Evolutionary conservation across 2,888 invertebrate genomes (phyloP).

Genomic region (Hyalella azteca): DNA sequence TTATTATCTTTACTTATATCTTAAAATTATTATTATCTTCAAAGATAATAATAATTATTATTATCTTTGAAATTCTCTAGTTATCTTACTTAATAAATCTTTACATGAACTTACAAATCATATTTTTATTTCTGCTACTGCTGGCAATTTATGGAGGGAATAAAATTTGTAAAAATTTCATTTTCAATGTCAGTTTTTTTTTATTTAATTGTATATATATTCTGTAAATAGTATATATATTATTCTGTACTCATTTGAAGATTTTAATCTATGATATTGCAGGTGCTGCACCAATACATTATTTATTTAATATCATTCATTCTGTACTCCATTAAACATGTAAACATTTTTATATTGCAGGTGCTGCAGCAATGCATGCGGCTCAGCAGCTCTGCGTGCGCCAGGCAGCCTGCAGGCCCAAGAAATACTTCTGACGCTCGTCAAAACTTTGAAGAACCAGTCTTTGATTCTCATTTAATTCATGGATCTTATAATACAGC

Average conservation of each 20-base stretch:
- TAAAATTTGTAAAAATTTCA: no score
- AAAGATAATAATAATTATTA: no score
- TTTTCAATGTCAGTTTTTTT: no score
- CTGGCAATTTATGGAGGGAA: no score
- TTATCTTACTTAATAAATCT: no score
- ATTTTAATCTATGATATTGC: background rate
- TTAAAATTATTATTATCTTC: no score
- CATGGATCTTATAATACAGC: background rate
- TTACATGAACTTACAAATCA: no score
- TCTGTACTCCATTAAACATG: background rate
- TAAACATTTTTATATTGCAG: background rate
- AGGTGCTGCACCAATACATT: background rate
- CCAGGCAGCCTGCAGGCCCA: background rate
- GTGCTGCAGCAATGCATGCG: slow-evolving; percentile 1
- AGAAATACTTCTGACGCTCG: background rate
- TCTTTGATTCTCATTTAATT: background rate
- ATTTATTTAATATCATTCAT: background rate
- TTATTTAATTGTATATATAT: no score
- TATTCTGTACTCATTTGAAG: background rate
- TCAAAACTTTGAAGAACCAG: background rate
- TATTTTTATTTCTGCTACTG: no score
- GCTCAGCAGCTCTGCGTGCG: background rate
- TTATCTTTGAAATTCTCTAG: no score
- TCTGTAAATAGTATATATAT: no score
- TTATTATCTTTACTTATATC: no score